Conservation (phyloP, 2,797 vertebrate genomes). For the Ammospiza maritima region DNA sequence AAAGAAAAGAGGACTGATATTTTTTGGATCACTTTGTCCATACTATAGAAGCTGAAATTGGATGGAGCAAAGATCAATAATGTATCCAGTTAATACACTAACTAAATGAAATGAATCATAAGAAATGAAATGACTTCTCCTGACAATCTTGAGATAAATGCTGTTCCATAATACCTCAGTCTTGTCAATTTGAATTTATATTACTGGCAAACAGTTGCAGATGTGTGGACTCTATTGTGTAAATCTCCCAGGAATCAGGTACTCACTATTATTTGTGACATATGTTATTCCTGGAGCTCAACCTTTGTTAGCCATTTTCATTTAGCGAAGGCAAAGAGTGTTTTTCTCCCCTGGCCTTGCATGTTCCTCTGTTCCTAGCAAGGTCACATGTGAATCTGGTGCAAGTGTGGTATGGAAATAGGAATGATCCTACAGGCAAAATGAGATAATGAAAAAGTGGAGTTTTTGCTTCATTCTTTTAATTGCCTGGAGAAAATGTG, state of each 20-base stretch:
- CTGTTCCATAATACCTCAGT: conserved; percentile 28
- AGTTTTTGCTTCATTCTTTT: neutral
- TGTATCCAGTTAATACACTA: conserved; percentile 66
- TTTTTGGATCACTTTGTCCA: conserved; percentile 57
- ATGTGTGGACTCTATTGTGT: conserved; percentile 45
- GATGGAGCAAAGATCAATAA: conserved; percentile 73
- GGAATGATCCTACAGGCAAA: neutral
- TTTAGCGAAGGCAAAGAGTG: neutral
- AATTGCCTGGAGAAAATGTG: neutral
- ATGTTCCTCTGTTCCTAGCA: neutral
- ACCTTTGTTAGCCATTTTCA: neutral
- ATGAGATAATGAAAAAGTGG: neutral
- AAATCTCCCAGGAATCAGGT: conserved; percentile 14
- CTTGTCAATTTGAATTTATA: conserved; percentile 72
- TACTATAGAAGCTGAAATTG: conserved; percentile 62
- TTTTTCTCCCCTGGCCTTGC: neutral
- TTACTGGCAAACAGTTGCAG: conserved; percentile 41
- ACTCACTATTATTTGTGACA: neutral
- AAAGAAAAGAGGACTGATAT: neutral
- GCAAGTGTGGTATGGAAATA: neutral
- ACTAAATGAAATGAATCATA: conserved; percentile 72
- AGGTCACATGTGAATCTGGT: neutral
- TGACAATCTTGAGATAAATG: conserved; percentile 69
- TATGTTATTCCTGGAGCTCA: neutral
- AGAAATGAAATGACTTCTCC: conserved; percentile 70